Percentiles rank a stretch among this genome's conserved stretches.
phyloP scores from a whole-genome alignment of 2,888 invertebrate genomes.

The Tetanocera ferruginea region DNA sequence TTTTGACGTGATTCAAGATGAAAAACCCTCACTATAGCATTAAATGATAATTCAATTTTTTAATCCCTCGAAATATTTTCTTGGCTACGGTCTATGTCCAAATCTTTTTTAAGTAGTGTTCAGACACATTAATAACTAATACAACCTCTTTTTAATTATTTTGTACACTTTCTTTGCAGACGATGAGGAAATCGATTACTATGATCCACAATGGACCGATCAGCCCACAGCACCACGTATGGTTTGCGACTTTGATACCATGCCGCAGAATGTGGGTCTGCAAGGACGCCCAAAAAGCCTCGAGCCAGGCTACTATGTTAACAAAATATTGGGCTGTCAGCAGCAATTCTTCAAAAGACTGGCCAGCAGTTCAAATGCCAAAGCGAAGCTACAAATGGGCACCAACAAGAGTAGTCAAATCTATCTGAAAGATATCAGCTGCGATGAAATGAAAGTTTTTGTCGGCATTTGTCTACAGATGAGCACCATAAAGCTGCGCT shows the following conservation, averaged over 20 bases:
- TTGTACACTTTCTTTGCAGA: neutral
- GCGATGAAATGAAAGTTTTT: slow-evolving; percentile 53
- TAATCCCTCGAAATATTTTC: too few species aligned
- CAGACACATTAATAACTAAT: too few species aligned
- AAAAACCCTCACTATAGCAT: too few species aligned
- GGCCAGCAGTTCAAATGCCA: slow-evolving; percentile 47
- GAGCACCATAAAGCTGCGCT: slow-evolving; percentile 51
- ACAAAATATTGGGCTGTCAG: slow-evolving; percentile 49
- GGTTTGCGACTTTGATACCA: slow-evolving; percentile 51
- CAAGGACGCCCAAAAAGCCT: slow-evolving; percentile 40
- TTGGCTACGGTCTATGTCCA: too few species aligned
- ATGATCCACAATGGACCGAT: slow-evolving; percentile 55
- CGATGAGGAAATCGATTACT: slow-evolving; percentile 51
- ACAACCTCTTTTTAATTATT: too few species aligned
- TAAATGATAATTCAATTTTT: too few species aligned
- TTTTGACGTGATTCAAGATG: too few species aligned
- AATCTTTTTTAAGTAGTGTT: too few species aligned
- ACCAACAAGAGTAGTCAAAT: neutral
- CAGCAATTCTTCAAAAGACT: slow-evolving; percentile 49
- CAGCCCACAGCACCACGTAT: slow-evolving; percentile 46
- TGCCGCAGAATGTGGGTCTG: slow-evolving; percentile 42
- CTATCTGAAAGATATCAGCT: slow-evolving; percentile 25
- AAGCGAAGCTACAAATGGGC: slow-evolving; percentile 24
- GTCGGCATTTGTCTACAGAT: slow-evolving; percentile 53
- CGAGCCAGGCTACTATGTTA: slow-evolving; percentile 51